Conservation (phyloP, 1,140 invertebrate species). For the Drosophila lacertosa region DNA sequence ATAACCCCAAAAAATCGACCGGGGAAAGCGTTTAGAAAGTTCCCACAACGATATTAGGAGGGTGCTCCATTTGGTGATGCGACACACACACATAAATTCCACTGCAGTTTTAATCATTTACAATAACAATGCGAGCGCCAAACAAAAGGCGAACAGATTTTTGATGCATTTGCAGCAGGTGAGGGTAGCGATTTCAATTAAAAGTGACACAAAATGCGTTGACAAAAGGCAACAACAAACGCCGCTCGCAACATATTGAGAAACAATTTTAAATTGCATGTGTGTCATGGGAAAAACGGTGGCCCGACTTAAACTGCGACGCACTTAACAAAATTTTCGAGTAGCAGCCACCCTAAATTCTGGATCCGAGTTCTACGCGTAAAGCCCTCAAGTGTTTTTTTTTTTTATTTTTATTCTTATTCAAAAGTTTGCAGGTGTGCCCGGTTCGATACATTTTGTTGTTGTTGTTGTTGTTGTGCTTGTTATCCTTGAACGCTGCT, state of each 20-base stretch:
- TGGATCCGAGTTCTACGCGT: constrained; percentile 11
- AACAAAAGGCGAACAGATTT: constrained; percentile 59
- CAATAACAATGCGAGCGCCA: constrained; percentile 66
- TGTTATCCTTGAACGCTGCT: constrained; percentile 69
- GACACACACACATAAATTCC: constrained; percentile 29
- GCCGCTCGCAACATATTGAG: constrained; percentile 46
- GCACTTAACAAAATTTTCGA: constrained; percentile 70
- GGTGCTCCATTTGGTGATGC: neutral
- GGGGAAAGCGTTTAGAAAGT: constrained; percentile 70
- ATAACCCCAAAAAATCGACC: constrained; percentile 67
- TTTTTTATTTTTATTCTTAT: too few relatives aligned
- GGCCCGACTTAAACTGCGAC: constrained; percentile 47
- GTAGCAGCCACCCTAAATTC: constrained; percentile 61
- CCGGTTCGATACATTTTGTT: constrained; percentile 58
- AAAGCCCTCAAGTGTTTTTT: constrained; percentile 75
- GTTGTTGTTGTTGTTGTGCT: constrained; percentile 36
- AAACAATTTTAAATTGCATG: constrained; percentile 78
- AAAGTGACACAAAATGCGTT: constrained; percentile 74
- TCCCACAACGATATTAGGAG: constrained; percentile 49
- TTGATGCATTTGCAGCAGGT: constrained; percentile 74
- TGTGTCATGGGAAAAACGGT: constrained; percentile 74
- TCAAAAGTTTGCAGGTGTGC: constrained; percentile 79
- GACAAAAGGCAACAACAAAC: constrained; percentile 70
- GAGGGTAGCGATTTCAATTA: constrained; percentile 73
- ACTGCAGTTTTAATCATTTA: constrained; percentile 75